A percentile compares a stretch with the other conserved stretches of the same genome.
Conservation (phyloP, 2,797 vertebrate species). For the Menidia menidia region DNA sequence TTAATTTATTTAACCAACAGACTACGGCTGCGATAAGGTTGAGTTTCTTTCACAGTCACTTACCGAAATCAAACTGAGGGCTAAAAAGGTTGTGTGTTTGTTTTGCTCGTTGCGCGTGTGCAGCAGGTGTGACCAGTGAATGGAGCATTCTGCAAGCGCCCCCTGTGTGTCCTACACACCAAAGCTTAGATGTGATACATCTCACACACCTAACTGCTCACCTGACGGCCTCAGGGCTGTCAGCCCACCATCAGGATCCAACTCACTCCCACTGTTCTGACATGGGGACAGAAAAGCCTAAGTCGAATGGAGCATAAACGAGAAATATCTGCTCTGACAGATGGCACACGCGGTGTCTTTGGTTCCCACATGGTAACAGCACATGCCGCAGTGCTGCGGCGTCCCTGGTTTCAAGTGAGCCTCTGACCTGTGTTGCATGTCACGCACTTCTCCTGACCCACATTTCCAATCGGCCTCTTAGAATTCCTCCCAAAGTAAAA, state of each 20-base stretch:
- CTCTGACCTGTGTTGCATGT: conserved; percentile 11
- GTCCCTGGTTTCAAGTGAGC: conserved; percentile 12
- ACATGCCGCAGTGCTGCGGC: conserved; percentile 24
- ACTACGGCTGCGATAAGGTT: not conserved
- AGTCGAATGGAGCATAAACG: conserved; percentile 3
- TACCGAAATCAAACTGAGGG: not conserved
- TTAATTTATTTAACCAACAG: not conserved
- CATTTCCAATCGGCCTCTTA: not conserved
- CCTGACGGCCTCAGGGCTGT: not conserved
- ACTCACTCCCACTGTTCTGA: not conserved
- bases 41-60: not conserved
- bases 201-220: not conserved
- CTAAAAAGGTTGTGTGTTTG: not conserved
- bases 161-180: not conserved
- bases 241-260: not conserved
- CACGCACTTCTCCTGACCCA: not conserved
- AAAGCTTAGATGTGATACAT: not conserved
- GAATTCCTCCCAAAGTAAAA: not conserved
- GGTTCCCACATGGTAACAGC: conserved; percentile 22
- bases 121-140: conserved; percentile 6
- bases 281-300: not conserved
- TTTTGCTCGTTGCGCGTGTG: not conserved
- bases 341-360: conserved; percentile 22
- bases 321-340: conserved; percentile 28
- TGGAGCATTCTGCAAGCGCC: not conserved